These are phyloP conservation scores for Venusia cambrica DNA, from an alignment of 2,888 invertebrate genomes.

Conservation along the genomic window DNA sequence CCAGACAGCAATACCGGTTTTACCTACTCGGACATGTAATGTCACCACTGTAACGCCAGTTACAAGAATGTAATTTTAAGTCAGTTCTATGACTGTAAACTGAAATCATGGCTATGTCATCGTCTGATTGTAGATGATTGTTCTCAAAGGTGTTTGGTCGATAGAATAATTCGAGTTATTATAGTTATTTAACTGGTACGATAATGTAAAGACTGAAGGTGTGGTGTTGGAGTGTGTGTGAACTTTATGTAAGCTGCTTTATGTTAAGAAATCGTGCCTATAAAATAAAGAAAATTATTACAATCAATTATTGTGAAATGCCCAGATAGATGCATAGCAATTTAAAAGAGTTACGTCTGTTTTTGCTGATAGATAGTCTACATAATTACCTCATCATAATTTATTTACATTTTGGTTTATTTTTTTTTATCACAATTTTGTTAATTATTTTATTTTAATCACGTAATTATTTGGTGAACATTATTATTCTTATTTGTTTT, in stretches of 20 bases:
- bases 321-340: constrained; percentile 21
- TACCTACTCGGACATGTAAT: constrained; percentile 30
- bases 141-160: constrained; percentile 4
- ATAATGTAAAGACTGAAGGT: constrained; percentile 63
- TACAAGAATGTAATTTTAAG: constrained; percentile 36
- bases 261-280: constrained; percentile 46
- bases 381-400: constrained; percentile 26
- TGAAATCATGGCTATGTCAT: no score
- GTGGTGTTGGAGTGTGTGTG: constrained; percentile 42
- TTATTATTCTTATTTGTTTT: constrained; percentile 26
- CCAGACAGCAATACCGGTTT: constrained; percentile 26
- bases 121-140: no score
- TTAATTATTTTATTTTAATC: constrained; percentile 24
- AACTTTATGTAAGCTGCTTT: constrained; percentile 44
- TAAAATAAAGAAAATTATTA: constrained; percentile 22
- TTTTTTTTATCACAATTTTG: constrained; percentile 25
- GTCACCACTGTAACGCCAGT: constrained; percentile 31
- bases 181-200: constrained; percentile 43
- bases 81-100: constrained; percentile 10
- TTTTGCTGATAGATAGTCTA: constrained; percentile 12
- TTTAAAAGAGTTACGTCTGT: constrained; percentile 18
- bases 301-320: constrained; percentile 19
- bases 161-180: constrained; percentile 2
- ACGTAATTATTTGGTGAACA: constrained; percentile 20
- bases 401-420: constrained; percentile 23